Percentiles rank a stretch among this genome's conserved stretches.
These are phyloP conservation scores for Microcebus lehilahytsara DNA, from an alignment of 2,113 vertebrate genomes.

Conservation along the genomic window DNA sequence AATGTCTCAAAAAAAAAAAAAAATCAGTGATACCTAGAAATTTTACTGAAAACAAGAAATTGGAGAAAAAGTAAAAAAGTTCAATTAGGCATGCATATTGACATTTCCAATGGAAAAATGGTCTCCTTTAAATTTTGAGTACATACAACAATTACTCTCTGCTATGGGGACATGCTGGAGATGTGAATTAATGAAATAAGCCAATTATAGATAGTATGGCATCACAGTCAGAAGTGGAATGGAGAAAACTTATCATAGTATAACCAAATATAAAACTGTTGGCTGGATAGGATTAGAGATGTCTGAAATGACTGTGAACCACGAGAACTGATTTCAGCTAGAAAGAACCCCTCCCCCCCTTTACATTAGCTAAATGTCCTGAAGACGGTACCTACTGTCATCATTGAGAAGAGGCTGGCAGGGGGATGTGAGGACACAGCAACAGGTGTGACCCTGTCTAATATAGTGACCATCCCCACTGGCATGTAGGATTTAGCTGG, in stretches of 20 bases:
- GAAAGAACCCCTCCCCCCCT: fast-evolving
- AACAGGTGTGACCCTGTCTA: neutral
- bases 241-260: neutral
- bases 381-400: neutral
- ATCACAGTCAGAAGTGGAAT: neutral
- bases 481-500: neutral
- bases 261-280: neutral
- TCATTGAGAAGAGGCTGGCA: neutral
- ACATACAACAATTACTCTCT: neutral
- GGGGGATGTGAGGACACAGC: neutral
- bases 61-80: neutral
- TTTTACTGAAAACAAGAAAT: neutral
- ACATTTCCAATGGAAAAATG: slow-evolving; percentile 10
- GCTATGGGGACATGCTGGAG: neutral
- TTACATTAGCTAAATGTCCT: neutral
- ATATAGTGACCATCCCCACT: neutral
- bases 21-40: neutral
- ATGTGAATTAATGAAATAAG: neutral
- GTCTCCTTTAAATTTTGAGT: neutral
- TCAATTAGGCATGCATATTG: neutral
- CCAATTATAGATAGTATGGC: neutral
- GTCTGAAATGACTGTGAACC: neutral
- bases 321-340: neutral
- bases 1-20: neutral
- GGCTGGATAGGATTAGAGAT: neutral